Conservation (phyloP, 1,140 invertebrate species). For the Drosophila trapezifrons region DNA sequence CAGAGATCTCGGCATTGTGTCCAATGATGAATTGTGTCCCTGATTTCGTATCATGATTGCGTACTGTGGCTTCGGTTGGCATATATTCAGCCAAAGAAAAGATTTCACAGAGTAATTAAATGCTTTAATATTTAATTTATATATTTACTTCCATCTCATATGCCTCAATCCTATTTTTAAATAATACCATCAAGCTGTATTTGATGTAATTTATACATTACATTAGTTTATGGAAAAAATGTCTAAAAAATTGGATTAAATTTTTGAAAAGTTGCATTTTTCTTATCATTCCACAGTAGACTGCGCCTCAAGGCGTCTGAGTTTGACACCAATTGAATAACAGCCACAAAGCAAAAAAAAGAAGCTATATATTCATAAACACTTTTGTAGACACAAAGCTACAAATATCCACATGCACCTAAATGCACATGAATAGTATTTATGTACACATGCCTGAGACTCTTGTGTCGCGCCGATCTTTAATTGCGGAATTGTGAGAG, state of each 20-base stretch:
- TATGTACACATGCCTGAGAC: conserved; percentile 18
- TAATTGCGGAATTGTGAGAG: conserved; percentile 74
- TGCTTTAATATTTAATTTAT: background rate
- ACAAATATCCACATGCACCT: conserved; percentile 9
- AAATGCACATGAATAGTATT: conserved; percentile 16
- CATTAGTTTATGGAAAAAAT: too few species aligned
- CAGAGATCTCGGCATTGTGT: conserved; percentile 30
- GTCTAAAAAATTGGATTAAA: background rate
- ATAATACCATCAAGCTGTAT: too few species aligned
- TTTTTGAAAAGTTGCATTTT: background rate
- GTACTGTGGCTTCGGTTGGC: conserved; percentile 24
- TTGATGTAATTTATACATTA: too few species aligned
- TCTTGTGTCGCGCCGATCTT: conserved; percentile 66
- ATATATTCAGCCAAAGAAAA: background rate
- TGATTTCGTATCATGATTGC: conserved; percentile 40
- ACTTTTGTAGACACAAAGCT: conserved; percentile 44
- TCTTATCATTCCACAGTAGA: conserved; percentile 3
- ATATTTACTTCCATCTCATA: background rate
- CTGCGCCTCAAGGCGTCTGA: conserved; percentile 16
- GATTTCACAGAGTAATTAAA: background rate
- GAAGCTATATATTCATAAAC: conserved; percentile 28
- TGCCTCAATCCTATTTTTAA: too few species aligned
- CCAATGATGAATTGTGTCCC: conserved; percentile 70
- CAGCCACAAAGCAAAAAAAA: conserved; percentile 27
- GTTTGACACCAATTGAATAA: conserved; percentile 72